These are phyloP conservation scores for Drosophila anceps DNA, from an alignment of 2,888 invertebrate genomes.

Conservation along the genomic window DNA sequence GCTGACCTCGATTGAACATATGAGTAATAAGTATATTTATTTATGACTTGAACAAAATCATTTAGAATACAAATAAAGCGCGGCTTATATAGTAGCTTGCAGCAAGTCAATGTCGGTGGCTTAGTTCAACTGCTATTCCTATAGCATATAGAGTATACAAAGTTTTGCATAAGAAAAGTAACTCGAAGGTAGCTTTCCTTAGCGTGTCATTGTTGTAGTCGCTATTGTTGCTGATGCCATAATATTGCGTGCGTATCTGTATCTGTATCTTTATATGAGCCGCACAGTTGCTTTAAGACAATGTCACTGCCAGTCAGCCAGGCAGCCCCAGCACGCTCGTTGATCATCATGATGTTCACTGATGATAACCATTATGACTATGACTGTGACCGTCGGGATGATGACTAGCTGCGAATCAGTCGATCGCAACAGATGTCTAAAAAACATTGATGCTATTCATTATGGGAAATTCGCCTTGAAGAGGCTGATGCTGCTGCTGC, in stretches of 20 bases:
- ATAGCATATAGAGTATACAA: not conserved
- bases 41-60: not conserved
- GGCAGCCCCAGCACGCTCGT: slow-evolving; percentile 2
- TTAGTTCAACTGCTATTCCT: not conserved
- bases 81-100: not conserved
- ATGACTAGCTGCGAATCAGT: slow-evolving; percentile 22
- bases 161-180: not conserved
- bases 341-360: slow-evolving; percentile 21
- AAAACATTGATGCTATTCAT: slow-evolving; percentile 32
- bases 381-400: slow-evolving; percentile 20
- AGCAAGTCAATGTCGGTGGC: too few relatives aligned
- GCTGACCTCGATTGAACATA: not conserved
- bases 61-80: not conserved
- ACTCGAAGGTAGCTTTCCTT: slow-evolving; percentile 6
- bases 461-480: slow-evolving; percentile 30
- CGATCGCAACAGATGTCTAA: slow-evolving; percentile 22
- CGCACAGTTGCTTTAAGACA: slow-evolving; percentile 30
- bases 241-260: slow-evolving; percentile 23
- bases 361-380: slow-evolving; percentile 17
- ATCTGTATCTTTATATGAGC: slow-evolving; percentile 1
- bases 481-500: not conserved
- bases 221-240: slow-evolving; percentile 10
- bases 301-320: slow-evolving; percentile 43
- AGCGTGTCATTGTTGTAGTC: not conserved
- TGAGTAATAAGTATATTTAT: not conserved